Evolutionary conservation across 2,888 invertebrate species (phyloP).

Genomic region (Furcula furcula): DNA sequence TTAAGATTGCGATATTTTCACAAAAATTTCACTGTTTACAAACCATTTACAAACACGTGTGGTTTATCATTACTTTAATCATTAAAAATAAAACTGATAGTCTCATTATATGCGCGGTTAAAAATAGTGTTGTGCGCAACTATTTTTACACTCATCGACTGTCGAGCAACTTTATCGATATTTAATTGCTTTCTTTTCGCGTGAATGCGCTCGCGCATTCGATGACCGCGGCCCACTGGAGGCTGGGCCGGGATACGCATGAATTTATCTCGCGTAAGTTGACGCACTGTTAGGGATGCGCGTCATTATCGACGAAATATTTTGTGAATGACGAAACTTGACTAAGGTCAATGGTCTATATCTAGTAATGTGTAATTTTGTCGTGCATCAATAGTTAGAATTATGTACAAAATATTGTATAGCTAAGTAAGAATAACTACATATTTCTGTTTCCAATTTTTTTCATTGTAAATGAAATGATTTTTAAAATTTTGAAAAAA

Average conservation of each 20-base stretch:
- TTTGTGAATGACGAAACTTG: not conserved
- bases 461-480: no score
- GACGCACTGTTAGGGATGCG: slow-evolving; percentile 31
- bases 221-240: slow-evolving; percentile 37
- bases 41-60: not conserved
- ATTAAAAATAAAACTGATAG: not conserved
- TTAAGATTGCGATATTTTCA: slow-evolving; percentile 14
- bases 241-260: slow-evolving; percentile 44
- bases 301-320: slow-evolving; percentile 19
- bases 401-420: no score
- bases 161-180: slow-evolving; percentile 21
- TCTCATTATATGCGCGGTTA: not conserved
- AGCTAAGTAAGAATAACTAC: no score
- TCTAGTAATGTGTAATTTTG: no score
- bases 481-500: no score
- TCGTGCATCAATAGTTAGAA: no score
- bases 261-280: slow-evolving; percentile 44
- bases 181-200: not conserved
- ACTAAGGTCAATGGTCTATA: no score
- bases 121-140: slow-evolving; percentile 34
- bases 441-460: no score
- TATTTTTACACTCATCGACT: slow-evolving; percentile 36
- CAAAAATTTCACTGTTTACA: slow-evolving; percentile 24
- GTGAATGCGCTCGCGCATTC: slow-evolving; percentile 37
- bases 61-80: not conserved